Conservation (phyloP, 2,797 vertebrate species). For the Agapornis canus region DNA sequence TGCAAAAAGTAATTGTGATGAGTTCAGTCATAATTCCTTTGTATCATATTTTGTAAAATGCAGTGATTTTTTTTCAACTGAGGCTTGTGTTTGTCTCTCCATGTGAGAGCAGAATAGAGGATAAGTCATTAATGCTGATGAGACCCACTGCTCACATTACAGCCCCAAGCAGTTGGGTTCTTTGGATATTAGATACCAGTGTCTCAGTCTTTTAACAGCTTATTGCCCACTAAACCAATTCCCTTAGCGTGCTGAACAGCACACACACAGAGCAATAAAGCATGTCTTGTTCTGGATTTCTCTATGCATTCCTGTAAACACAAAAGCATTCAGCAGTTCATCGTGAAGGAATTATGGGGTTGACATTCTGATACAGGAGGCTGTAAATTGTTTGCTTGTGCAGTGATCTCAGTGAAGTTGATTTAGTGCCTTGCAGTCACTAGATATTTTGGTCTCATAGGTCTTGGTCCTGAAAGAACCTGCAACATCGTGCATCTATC, state of each 20-base stretch:
- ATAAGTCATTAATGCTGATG: slow-evolving; percentile 6
- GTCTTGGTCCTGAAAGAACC: not conserved
- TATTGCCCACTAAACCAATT: slow-evolving; percentile 51
- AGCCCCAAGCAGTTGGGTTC: slow-evolving; percentile 17
- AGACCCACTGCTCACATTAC: slow-evolving; percentile 10
- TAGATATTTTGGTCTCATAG: not conserved
- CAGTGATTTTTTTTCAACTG: not conserved
- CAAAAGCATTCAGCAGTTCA: slow-evolving; percentile 1
- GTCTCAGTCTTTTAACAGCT: slow-evolving; percentile 34
- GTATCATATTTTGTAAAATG: not conserved
- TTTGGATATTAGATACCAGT: slow-evolving; percentile 9
- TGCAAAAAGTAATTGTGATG: not conserved
- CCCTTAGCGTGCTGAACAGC: not conserved
- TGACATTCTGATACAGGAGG: not conserved
- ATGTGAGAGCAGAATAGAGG: not conserved
- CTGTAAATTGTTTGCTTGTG: not conserved
- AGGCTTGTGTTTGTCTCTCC: not conserved
- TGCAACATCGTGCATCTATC: not conserved
- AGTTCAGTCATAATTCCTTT: not conserved
- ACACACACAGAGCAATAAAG: not conserved
- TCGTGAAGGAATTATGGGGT: not conserved
- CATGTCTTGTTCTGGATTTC: not conserved
- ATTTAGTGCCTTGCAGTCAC: not conserved
- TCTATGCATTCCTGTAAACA: not conserved
- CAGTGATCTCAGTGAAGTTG: not conserved